Percentiles rank a stretch among this genome's conserved stretches.
These are phyloP conservation scores for Sorex fumeus DNA, from an alignment of 2,113 vertebrate genomes.

Conservation along the genomic window DNA sequence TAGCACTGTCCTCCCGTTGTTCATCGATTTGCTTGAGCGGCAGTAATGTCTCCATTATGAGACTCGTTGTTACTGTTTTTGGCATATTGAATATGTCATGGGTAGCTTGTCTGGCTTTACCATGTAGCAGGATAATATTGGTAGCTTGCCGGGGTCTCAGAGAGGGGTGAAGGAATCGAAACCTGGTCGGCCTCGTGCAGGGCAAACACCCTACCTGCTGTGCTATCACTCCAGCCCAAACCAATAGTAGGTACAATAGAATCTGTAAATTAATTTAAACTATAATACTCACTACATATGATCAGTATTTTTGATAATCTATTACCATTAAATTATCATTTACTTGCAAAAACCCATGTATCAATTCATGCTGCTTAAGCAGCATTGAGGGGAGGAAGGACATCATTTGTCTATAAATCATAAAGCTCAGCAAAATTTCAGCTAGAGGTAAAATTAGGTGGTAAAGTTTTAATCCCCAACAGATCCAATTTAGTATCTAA, in stretches of 20 bases:
- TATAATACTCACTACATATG: neutral
- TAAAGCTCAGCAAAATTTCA: conserved; percentile 25
- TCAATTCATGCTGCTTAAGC: neutral
- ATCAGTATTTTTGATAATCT: neutral
- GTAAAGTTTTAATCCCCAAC: neutral
- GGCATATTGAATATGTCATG: too few species aligned
- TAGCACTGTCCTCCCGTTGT: too few species aligned
- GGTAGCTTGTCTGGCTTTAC: too few species aligned
- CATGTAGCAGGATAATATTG: too few species aligned
- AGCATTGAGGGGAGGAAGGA: neutral
- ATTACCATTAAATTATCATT: neutral
- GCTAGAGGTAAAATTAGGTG: conserved; percentile 6
- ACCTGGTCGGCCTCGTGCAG: too few species aligned
- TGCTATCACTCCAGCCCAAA: too few species aligned
- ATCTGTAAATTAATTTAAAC: neutral
- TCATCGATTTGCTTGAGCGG: too few species aligned
- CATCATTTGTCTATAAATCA: neutral
- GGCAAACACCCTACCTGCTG: too few species aligned
- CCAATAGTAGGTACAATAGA: neutral
- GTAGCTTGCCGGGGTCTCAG: too few species aligned
- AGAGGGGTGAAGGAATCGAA: too few species aligned
- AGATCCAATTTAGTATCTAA: neutral
- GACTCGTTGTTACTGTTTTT: too few species aligned
- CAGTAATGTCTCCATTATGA: too few species aligned
- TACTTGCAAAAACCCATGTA: conserved; percentile 38